Evolutionary conservation across 2,113 vertebrate species (phyloP).

Genomic region (Pseudopodoces humilis): DNA sequence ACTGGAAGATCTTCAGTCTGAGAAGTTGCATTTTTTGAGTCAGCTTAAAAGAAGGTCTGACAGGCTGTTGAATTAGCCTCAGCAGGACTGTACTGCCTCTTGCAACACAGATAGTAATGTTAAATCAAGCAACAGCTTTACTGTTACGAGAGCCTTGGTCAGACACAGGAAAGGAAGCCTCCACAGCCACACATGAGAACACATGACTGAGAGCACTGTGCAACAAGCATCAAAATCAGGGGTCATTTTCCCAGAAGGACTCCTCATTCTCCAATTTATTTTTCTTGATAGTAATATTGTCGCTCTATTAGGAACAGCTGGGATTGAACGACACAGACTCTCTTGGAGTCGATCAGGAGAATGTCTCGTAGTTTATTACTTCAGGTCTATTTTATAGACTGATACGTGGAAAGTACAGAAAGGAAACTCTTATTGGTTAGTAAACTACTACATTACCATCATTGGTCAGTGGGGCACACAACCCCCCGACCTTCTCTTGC

Average conservation of each 20-base stretch:
- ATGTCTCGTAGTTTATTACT: too few relatives aligned
- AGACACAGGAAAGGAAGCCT: neutral
- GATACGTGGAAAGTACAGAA: too few relatives aligned
- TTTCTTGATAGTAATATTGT: neutral
- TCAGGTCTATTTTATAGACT: too few relatives aligned
- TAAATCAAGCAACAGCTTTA: neutral
- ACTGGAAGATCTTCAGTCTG: neutral
- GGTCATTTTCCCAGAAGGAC: neutral
- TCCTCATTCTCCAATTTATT: neutral
- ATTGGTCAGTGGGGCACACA: too few relatives aligned
- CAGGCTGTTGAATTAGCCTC: neutral
- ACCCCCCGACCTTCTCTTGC: too few relatives aligned
- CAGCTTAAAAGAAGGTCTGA: neutral
- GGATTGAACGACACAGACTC: too few relatives aligned
- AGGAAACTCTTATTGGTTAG: too few relatives aligned
- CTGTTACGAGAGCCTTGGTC: neutral
- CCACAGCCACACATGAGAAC: neutral
- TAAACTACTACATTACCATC: too few relatives aligned
- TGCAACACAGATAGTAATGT: neutral
- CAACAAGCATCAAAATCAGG: neutral
- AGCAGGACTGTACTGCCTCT: neutral
- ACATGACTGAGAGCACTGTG: neutral
- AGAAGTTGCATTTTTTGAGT: neutral
- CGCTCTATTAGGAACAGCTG: too few relatives aligned
- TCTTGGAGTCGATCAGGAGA: too few relatives aligned